phyloP scores from a whole-genome alignment of 2,797 vertebrate genomes.

The Brotogeris chrysoptera region DNA sequence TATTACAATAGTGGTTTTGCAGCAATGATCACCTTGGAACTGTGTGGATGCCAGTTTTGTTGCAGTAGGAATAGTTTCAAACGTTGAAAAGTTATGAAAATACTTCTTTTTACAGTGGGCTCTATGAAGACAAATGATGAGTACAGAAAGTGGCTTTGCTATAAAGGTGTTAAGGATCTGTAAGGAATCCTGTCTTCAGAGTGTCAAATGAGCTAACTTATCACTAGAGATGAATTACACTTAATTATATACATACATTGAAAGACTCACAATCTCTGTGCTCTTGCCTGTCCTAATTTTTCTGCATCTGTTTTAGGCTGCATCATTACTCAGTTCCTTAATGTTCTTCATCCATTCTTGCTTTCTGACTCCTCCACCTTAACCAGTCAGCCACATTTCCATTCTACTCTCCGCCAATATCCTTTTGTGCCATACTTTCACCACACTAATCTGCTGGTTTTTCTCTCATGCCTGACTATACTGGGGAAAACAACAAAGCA shows the following conservation, averaged over 20 bases:
- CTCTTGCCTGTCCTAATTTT: neutral
- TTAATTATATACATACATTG: neutral
- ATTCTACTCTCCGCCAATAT: neutral
- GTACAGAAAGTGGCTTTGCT: neutral
- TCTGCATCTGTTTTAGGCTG: neutral
- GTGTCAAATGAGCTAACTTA: neutral
- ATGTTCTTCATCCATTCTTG: neutral
- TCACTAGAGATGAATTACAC: neutral
- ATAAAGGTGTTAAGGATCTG: neutral
- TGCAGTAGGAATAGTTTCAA: neutral
- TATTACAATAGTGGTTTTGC: neutral
- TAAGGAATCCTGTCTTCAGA: neutral
- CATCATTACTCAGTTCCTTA: neutral
- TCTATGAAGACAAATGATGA: neutral
- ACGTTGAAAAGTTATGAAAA: neutral
- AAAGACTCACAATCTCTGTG: neutral
- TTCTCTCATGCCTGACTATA: neutral
- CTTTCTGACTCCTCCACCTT: neutral
- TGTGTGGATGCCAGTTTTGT: neutral
- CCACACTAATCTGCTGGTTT: neutral
- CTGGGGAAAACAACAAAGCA: neutral
- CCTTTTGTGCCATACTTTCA: neutral
- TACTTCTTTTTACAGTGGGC: neutral
- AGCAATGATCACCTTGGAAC: neutral
- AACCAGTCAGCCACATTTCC: neutral